Conservation (phyloP, 2,113 vertebrate species). For the Kryptolebias marmoratus region DNA sequence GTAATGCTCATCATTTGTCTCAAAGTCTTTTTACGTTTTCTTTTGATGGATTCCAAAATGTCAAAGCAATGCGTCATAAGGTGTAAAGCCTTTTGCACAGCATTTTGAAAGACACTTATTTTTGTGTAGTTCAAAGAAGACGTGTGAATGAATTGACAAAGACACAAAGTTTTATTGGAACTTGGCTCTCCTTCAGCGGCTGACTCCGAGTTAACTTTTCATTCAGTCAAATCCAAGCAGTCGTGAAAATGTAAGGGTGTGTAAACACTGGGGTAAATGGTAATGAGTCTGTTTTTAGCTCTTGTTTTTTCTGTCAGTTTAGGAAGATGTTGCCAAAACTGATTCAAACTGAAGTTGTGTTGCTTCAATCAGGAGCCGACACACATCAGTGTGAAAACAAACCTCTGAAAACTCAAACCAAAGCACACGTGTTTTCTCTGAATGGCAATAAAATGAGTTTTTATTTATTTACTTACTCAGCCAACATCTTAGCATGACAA, state of each 20-base stretch:
- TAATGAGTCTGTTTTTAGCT: neutral
- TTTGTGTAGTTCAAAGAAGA: neutral
- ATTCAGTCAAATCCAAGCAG: neutral
- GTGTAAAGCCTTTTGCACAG: neutral
- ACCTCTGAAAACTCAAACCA: too few species aligned
- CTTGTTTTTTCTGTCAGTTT: constrained; percentile 47
- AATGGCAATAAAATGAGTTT: too few species aligned
- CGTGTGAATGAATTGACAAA: neutral
- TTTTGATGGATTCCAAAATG: constrained; percentile 30
- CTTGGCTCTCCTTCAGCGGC: neutral
- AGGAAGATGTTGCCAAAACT: neutral
- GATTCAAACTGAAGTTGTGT: neutral
- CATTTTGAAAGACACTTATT: neutral
- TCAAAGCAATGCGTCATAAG: neutral
- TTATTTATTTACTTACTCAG: too few species aligned
- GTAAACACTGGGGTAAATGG: neutral
- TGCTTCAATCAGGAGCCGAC: neutral
- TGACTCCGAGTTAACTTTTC: neutral
- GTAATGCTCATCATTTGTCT: constrained; percentile 19
- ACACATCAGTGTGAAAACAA: too few species aligned
- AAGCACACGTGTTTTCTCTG: too few species aligned
- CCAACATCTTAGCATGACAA: too few species aligned
- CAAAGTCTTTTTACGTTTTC: constrained; percentile 21
- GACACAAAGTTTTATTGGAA: neutral
- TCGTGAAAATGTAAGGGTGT: neutral